These are phyloP conservation scores for Poeciliopsis gracilis DNA, from an alignment of 2,797 vertebrate genomes.

Conservation along the genomic window DNA sequence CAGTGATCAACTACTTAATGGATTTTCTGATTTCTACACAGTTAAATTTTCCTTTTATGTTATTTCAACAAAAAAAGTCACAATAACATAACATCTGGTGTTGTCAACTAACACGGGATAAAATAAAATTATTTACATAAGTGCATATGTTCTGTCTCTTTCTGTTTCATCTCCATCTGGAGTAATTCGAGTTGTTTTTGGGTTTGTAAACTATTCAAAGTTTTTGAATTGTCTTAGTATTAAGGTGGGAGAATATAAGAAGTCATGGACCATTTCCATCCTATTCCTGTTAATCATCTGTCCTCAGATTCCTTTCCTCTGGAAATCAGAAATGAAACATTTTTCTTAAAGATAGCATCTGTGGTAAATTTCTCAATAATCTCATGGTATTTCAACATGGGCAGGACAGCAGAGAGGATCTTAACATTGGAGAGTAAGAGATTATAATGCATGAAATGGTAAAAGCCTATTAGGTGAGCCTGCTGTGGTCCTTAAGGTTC, in stretches of 20 bases:
- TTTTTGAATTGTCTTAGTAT: conserved; percentile 55
- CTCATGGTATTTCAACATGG: conserved; percentile 84
- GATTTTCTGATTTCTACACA: not conserved
- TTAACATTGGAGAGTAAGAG: conserved; percentile 76
- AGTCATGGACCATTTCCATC: conserved; percentile 78
- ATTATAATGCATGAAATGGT: conserved; percentile 90
- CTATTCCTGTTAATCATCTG: conserved; percentile 80
- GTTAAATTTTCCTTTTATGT: not conserved
- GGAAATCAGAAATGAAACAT: conserved; percentile 85
- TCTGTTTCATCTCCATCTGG: not conserved
- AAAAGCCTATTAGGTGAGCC: conserved; percentile 78
- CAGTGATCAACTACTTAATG: not conserved
- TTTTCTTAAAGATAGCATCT: conserved; percentile 90
- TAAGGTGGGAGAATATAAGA: conserved; percentile 76
- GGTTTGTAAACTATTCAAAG: conserved; percentile 59
- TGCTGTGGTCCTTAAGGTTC: conserved; percentile 83
- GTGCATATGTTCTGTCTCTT: too few species aligned
- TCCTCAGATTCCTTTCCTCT: conserved; percentile 86
- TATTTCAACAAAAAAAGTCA: not conserved
- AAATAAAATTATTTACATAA: not conserved
- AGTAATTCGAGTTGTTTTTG: conserved; percentile 33
- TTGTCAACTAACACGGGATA: not conserved
- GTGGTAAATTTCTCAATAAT: conserved; percentile 89
- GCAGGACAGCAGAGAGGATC: conserved; percentile 69
- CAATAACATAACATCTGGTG: not conserved